Base-by-base conservation (phyloP, 37 sponge, comb jelly and placozoan species). In the Spongia lamella region DNA sequence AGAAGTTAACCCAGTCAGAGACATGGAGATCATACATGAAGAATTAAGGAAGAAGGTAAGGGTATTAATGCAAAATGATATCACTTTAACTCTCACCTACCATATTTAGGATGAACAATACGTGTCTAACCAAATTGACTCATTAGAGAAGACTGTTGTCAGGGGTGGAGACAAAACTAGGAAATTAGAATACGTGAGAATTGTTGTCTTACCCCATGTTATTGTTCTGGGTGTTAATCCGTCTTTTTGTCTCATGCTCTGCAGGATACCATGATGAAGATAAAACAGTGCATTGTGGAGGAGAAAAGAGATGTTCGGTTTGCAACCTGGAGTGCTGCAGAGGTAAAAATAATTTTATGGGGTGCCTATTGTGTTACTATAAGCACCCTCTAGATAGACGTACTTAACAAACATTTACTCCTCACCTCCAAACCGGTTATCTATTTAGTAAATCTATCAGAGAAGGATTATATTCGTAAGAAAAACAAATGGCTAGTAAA, bases 401-500 rank as follows among this genome's bases (percentile, higher is more conserved):
- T 89, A 0, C 85, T 97, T 14, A 97, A 97, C 85, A 94, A 94
- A 60, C 94, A 97, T 58, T 79, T 97, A 24, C 88, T 94, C 56
- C 78, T 97, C 5, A 87, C 98, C 0, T 81, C 90, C 59, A 97
- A 97, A 61, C 94, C 95, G 6, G 86, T 94, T 19, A 91, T 97
- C 77, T 97, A 97, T 68, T 86, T 97, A 26, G 78, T 97, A 43
- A 97, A 97, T 73, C 70, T 97, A 71, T 92, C 95, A 5, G 92
- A 94, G 55, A 91, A 78, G 57, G 92, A 97, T 52, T 97, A 89
- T 83, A 84, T 80, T 9, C 78, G 89, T 54, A 97, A 97, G 85
- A 97, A 97, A 66, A 91, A 89, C 50, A 97, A 97, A 66, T 97
- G 98, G 98, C 84, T 97, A 57, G 52, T 72, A 13, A 90, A 91